Evolutionary conservation across 2,888 invertebrate species (phyloP), one percentile per base, ranked within the genome.

Genomic region (Metellina segmentata): DNA sequence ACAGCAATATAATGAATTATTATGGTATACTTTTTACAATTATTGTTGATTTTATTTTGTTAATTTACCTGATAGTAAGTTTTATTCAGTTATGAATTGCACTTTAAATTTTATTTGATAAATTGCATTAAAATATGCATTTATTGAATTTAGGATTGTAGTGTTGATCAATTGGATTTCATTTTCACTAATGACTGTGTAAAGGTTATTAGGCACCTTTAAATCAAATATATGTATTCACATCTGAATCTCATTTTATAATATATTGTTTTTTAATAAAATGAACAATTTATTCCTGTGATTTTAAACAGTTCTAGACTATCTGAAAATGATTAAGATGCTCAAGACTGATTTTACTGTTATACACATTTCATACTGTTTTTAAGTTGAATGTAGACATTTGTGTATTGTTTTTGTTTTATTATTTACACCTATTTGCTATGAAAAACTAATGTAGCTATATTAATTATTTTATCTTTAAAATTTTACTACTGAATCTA

Each of bases 361-460:
- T 61, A 61, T 61, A 61, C 61, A 61, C 13, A 61, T 61, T 34
- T 61, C 61, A 61, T 61, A 85, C 85, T 74, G 82, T 72, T 75
- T 85, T 75, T 85, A 75, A 72, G 61, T 61, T 83, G 20, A 7
- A 34, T 74, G 34, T 53, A 11, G 19, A 34, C 34, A 61, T 16
- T 83, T 53, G 9, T 8, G 19, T 52, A 20, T 72, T 34, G 9
- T 72, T 52, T 53, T 13, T 53, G n/a, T 83, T n/a, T 52, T 51
- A 52, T 72, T 72, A 19, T 52, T 74, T 72, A 5, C 20, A 53
- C 20, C 20, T 69, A 70, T 49, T 79, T 69, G 34, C 61, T 69
- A 11, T 16, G n/a, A 71, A n/a, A 19, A 71, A 19, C 20, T 9
- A 71, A 11, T 20, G 11, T 75, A 13, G 9, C 9, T 8, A 75